phyloP scores from a whole-genome alignment of 1,140 invertebrate genomes.

The Caerostris darwini region DNA sequence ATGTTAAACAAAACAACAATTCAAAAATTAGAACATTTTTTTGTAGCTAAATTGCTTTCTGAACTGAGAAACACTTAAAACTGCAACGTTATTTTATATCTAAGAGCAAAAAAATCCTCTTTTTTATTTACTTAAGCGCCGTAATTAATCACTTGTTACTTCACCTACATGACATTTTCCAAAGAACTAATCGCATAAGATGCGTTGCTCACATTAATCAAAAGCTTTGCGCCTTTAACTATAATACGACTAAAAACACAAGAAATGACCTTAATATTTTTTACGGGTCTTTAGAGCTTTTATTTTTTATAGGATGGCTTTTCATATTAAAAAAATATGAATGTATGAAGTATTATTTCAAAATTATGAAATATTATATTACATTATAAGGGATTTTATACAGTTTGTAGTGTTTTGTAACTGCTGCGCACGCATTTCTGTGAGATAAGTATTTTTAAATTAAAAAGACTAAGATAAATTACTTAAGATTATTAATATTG shows the following conservation, averaged over 20 bases:
- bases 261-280: no score
- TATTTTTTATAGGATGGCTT: no score
- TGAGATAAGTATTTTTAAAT: no score
- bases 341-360: no score
- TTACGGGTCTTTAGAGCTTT: no score
- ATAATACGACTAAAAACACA: background rate
- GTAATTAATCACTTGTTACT: background rate
- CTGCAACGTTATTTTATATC: conserved; percentile 19
- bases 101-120: background rate
- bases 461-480: no score
- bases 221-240: background rate
- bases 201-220: background rate
- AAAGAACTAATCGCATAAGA: background rate
- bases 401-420: no score
- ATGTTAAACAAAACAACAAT: background rate
- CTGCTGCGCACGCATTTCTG: no score
- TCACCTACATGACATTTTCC: background rate
- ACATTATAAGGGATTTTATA: no score
- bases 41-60: background rate
- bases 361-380: no score
- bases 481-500: no score
- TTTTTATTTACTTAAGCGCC: background rate
- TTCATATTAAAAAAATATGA: no score
- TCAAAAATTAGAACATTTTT: background rate
- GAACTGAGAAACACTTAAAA: background rate